Evolutionary conservation across 2,888 invertebrate species (phyloP), one percentile per base, ranked within the genome.

Genomic region (Antheraea yamamai): DNA sequence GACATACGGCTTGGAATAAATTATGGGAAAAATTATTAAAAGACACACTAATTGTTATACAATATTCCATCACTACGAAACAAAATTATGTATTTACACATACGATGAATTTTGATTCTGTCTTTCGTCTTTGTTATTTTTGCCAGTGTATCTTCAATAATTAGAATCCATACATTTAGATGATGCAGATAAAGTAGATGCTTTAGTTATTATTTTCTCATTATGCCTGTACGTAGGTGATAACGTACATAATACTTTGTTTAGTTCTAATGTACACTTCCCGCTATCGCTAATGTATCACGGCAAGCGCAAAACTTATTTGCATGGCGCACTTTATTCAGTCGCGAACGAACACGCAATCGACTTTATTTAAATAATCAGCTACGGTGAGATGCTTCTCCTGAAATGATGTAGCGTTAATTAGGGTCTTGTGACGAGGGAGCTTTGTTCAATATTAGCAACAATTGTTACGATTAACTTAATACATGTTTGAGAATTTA

Each of bases 311-410:
- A 74, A 77, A 78, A 79, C 77, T 76, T 81, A 88, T 89, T 88
- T 88, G 85, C 89, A 89, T 87, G 86, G 86, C 84, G 83, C 86
- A 85, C 87, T 89, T 88, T 88, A 89, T 88, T 86, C 87, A 85
- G 86, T 82, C 82, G 70, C 81, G 82, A 84, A 87, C 85, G 85
- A 84, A 90, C 88, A 87, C 85, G 84, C 84, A 89, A 88, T 86
- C 82, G 84, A 82, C 82, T 80, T 83, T 84, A 89, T 89, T 89
- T 88, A 87, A 88, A 89, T 88, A 89, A 87, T 88, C 88, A 85
- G 85, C 79, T 79, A 80, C 76, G 79, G 79, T 80, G 75, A 84
- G 83, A 85, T 82, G 80, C 81, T 83, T 82, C 83, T 81, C 78
- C 77, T 77, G 73, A 35, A 73, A 80, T 79, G 79, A 81, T 80